Evolutionary conservation across 2,113 vertebrate genomes (phyloP).

Genomic region (Nipponia nippon): DNA sequence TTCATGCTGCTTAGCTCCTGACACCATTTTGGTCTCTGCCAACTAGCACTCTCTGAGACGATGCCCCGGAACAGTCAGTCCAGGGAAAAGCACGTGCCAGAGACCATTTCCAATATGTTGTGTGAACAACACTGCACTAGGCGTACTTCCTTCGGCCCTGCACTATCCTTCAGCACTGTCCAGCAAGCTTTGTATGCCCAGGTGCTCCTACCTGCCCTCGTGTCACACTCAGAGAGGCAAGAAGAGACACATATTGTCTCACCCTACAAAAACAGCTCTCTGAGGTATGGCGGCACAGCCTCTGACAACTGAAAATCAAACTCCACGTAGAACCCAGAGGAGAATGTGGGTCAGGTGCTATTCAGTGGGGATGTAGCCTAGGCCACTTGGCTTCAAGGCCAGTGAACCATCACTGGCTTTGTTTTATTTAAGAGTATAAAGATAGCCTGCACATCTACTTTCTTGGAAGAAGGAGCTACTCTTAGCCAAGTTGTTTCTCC

Average conservation of each 20-base stretch:
- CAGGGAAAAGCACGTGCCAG: background rate
- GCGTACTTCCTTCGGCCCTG: background rate
- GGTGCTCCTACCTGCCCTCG: background rate
- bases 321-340: fast-evolving
- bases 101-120: background rate
- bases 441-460: background rate
- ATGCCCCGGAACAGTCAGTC: background rate
- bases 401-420: background rate
- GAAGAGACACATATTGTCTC: background rate
- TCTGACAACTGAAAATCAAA: background rate
- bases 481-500: background rate
- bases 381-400: background rate
- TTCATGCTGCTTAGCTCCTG: background rate
- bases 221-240: background rate
- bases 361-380: background rate
- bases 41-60: background rate
- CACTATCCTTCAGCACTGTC: background rate
- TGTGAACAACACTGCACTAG: fast-evolving
- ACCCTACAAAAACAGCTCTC: background rate
- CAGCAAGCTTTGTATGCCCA: background rate
- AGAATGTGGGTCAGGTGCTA: background rate
- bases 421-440: background rate
- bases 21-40: background rate
- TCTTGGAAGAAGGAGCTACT: background rate
- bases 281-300: background rate